phyloP scores from a whole-genome alignment of 2,113 vertebrate genomes.

The Corythoichthys intestinalis region DNA sequence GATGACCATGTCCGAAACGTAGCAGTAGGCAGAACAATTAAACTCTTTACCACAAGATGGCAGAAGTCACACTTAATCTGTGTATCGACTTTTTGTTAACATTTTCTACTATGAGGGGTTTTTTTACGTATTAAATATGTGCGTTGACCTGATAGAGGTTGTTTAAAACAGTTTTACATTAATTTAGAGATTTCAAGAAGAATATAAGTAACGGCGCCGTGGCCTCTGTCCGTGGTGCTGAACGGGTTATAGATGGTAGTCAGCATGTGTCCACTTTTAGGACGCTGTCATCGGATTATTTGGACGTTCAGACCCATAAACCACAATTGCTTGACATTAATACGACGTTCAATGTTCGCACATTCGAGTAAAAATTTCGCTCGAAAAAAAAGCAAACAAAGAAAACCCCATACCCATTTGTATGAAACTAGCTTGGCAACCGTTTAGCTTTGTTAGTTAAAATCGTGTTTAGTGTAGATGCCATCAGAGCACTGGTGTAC shows the following conservation, averaged over 20 bases:
- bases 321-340: slow-evolving; percentile 32
- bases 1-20: too few relatives aligned
- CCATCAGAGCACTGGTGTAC: neutral
- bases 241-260: slow-evolving; percentile 16
- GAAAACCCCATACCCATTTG: neutral
- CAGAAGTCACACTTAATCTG: too few relatives aligned
- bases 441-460: slow-evolving; percentile 2
- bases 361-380: slow-evolving; percentile 6
- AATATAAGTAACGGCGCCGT: slow-evolving; percentile 3
- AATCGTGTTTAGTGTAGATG: slow-evolving; percentile 12
- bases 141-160: neutral
- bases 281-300: slow-evolving; percentile 45
- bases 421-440: slow-evolving; percentile 13
- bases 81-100: too few relatives aligned
- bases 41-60: too few relatives aligned
- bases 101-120: too few relatives aligned
- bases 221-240: slow-evolving; percentile 74
- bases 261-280: neutral
- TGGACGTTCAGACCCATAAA: slow-evolving; percentile 35
- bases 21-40: too few relatives aligned
- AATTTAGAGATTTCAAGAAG: neutral
- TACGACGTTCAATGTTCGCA: slow-evolving; percentile 9
- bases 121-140: neutral
- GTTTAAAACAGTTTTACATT: neutral
- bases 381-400: neutral